Conservation (phyloP, 2,888 invertebrate genomes). For the Habrosyne pyritoides region DNA sequence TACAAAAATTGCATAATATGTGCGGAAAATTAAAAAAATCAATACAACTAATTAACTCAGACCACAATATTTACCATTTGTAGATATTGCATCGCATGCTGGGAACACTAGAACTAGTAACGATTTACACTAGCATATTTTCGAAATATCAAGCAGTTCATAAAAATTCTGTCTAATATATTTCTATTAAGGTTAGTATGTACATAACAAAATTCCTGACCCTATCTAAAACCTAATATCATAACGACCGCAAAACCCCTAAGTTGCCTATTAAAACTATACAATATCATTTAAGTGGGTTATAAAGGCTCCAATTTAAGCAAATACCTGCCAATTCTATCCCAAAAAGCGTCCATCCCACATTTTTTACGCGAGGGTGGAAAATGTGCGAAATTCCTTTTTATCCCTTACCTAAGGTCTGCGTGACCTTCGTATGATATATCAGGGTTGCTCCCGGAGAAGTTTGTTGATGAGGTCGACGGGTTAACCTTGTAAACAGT, state of each 20-base stretch:
- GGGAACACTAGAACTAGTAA: too few species aligned
- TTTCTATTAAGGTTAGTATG: too few species aligned
- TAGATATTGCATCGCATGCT: too few species aligned
- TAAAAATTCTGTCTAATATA: too few species aligned
- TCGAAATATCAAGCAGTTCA: too few species aligned
- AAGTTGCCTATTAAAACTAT: background rate
- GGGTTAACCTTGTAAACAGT: conserved; percentile 24
- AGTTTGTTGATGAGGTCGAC: conserved; percentile 19
- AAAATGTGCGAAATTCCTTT: conserved; percentile 32
- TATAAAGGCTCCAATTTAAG: conserved; percentile 7
- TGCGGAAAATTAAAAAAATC: too few species aligned
- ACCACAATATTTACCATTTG: too few species aligned
- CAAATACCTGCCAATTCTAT: conserved; percentile 2
- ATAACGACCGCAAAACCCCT: background rate
- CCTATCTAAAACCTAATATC: background rate
- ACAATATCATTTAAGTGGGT: background rate
- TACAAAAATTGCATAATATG: too few species aligned
- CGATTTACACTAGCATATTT: too few species aligned
- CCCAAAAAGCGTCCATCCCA: background rate
- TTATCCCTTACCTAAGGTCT: conserved; percentile 42
- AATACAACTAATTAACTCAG: too few species aligned
- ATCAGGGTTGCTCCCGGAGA: conserved; percentile 17
- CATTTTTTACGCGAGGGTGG: conserved; percentile 35
- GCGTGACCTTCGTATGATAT: conserved; percentile 24
- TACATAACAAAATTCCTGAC: background rate